Evolutionary conservation across 2,888 invertebrate species (phyloP).

Genomic region (Patella depressa): DNA sequence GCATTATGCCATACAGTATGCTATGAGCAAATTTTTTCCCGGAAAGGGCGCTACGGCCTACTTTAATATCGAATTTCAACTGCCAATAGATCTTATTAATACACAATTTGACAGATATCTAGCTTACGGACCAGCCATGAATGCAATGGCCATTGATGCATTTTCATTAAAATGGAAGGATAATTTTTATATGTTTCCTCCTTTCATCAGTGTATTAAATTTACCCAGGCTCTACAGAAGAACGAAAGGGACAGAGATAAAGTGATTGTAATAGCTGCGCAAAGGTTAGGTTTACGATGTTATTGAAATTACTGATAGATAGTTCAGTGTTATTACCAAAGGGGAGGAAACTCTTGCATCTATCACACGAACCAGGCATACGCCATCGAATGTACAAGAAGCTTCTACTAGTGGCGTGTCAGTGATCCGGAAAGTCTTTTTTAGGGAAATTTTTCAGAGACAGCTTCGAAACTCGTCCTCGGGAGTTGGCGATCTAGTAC

Average conservation of each 20-base stretch:
- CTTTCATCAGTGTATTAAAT: conserved; percentile 25
- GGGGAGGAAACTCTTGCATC: not conserved
- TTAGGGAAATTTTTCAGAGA: conserved; percentile 19
- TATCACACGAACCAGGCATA: conserved; percentile 8
- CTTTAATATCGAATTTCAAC: too few species aligned
- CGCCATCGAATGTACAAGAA: conserved; percentile 22
- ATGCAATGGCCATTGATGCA: conserved; percentile 25
- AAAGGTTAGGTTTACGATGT: conserved; percentile 14
- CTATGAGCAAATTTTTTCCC: too few species aligned
- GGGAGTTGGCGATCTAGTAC: conserved; percentile 6
- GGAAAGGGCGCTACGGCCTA: too few species aligned
- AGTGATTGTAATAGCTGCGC: conserved; percentile 25
- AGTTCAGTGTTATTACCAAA: conserved; percentile 20
- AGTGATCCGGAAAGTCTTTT: conserved; percentile 21
- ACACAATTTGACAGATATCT: conserved; percentile 22
- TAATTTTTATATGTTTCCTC: conserved; percentile 19
- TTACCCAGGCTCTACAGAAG: conserved; percentile 23
- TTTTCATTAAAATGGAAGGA: conserved; percentile 25
- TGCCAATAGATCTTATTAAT: conserved; percentile 12
- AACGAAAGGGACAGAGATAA: conserved; percentile 19
- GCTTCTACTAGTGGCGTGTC: conserved; percentile 17
- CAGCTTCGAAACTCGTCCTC: conserved; percentile 18
- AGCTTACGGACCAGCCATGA: conserved; percentile 28
- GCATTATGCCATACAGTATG: too few species aligned
- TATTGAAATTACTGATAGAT: too few species aligned